Base-by-base conservation (phyloP, 2,888 invertebrate genomes). In the Shargacucullia verbasci region DNA sequence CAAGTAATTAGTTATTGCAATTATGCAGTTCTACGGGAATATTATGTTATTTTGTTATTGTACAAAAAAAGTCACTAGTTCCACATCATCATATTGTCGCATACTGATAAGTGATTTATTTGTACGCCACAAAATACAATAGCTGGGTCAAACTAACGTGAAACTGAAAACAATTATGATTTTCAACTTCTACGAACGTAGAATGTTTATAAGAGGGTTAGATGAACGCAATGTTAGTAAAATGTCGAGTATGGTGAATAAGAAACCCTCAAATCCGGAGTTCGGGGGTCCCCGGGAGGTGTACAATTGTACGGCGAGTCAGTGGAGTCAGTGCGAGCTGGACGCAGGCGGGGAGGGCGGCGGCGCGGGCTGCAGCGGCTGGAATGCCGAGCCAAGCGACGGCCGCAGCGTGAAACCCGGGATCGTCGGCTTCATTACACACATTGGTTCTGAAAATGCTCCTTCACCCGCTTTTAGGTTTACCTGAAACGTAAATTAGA, bases 311-410 rank as follows among this genome's bases (percentile, higher is more conserved):
- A 29, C 12, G 38, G 35, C 27, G 14, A 14, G 49, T 31, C 29
- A 25, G 43, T 31, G 43, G 13, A 59, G 70, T 79, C 76, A 81
- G 73, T 78, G 80, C 7, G 66, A 46, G 50, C 60, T 52, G 67
- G 68, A 34, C 15, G 61, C 65, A 46, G 60, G 70, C 43, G 74
- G 72, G 34, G 75, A 52, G 37, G 68, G 75, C 9, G 73, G 71
- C 15, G 70, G 62, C 43, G 84, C 73, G 39, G 92, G 90, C 80
- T 93, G 95, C 78, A 96, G 94, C 79, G 97, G 96, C 88, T 97
- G 96, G 94, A 97, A 97, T 79, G 97, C 97, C 46, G 97, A 97
- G 75, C 97, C 96, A 71, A 96, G 95, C 82, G 97, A 97, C 57
- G 97, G 97, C 81, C 96, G 96, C 88, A 97, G 94, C 81, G 97